Percentiles rank a stretch among this genome's conserved stretches.
Conservation (phyloP, 2,797 vertebrate genomes). For the Monodelphis domestica region DNA sequence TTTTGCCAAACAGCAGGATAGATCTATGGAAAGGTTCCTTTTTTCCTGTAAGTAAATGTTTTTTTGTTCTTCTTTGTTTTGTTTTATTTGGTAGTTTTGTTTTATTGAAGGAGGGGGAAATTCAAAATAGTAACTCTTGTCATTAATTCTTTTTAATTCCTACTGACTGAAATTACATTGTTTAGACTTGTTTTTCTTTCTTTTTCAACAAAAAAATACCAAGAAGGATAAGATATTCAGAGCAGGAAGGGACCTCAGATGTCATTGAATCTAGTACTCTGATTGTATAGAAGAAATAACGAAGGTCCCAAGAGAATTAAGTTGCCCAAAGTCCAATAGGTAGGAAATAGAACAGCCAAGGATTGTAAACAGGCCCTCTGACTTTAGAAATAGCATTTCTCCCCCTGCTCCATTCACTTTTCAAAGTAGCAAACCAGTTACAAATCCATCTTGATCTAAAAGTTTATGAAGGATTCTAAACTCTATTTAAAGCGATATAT, state of each 20-base stretch:
- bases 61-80: not conserved
- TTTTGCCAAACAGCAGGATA: constrained; percentile 9
- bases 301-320: not conserved
- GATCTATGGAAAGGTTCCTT: constrained; percentile 57
- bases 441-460: not conserved
- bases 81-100: not conserved
- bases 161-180: not conserved
- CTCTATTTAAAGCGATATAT: too few relatives aligned
- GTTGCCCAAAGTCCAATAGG: not conserved
- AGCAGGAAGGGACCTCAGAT: not conserved
- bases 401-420: not conserved
- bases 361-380: not conserved
- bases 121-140: too few relatives aligned
- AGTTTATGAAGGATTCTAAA: not conserved
- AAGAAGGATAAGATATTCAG: not conserved
- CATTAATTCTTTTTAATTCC: too few relatives aligned
- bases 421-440: not conserved
- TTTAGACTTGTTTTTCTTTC: not conserved
- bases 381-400: not conserved
- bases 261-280: not conserved
- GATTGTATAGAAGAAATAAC: not conserved
- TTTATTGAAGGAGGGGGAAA: not conserved
- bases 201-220: not conserved
- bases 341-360: not conserved
- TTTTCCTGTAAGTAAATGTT: constrained; percentile 42